phyloP scores from a whole-genome alignment of 1,140 invertebrate genomes.

The Eciton burchellii region DNA sequence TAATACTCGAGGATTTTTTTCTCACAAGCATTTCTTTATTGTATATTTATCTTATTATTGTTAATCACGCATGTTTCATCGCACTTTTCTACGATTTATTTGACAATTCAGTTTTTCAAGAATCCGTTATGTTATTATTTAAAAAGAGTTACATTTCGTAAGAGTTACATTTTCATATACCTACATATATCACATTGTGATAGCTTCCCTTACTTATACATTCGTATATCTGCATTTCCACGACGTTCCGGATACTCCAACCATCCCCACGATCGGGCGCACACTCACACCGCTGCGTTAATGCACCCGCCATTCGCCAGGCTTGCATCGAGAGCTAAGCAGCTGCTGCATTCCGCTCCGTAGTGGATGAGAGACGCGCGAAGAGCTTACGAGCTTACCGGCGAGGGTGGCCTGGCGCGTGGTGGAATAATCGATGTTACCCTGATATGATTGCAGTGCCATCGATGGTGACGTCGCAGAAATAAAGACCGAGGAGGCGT shows the following conservation, averaged over 20 bases:
- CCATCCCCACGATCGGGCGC: background rate
- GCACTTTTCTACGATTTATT: background rate
- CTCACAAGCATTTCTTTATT: too few species aligned
- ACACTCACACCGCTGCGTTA: conserved; percentile 4
- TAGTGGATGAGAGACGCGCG: conserved; percentile 30
- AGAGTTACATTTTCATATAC: too few species aligned
- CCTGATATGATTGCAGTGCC: conserved; percentile 77
- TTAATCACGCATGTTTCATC: too few species aligned
- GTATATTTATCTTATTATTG: too few species aligned
- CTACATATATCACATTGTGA: too few species aligned
- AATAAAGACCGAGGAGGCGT: conserved; percentile 68
- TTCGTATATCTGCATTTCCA: background rate
- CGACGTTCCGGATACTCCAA: background rate
- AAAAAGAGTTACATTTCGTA: too few species aligned
- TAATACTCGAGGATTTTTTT: background rate
- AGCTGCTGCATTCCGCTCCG: conserved; percentile 35
- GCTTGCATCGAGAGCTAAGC: conserved; percentile 38
- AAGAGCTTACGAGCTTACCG: conserved; percentile 31
- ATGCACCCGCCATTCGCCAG: conserved; percentile 13
- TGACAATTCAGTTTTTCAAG: background rate
- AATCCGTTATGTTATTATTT: background rate
- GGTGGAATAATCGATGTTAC: conserved; percentile 59
- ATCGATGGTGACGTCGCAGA: conserved; percentile 69
- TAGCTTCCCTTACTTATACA: conserved; percentile 13
- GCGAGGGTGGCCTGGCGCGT: conserved; percentile 17